phyloP scores from a whole-genome alignment of 2,113 vertebrate genomes.

The Aegithalos caudatus region DNA sequence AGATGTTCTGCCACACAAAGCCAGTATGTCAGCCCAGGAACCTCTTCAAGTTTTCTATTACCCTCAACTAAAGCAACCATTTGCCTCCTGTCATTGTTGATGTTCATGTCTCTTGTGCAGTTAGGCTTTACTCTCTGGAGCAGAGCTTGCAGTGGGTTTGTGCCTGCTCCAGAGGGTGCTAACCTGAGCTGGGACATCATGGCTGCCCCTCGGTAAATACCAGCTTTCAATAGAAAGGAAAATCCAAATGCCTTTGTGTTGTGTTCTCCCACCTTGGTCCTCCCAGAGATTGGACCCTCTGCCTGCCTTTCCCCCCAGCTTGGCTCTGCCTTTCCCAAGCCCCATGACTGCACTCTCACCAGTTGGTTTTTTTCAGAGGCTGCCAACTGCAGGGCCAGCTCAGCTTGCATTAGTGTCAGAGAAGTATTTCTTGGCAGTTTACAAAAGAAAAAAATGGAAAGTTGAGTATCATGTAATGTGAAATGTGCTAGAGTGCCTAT shows the following conservation, averaged over 20 bases:
- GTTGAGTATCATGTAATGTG: neutral
- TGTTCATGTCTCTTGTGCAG: neutral
- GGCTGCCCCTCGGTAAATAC: neutral
- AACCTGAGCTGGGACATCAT: neutral
- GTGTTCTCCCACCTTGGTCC: neutral
- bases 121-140: neutral
- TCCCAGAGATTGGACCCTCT: neutral
- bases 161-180: neutral
- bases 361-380: neutral
- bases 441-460: slow-evolving; percentile 23
- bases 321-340: neutral
- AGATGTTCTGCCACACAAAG: neutral
- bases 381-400: neutral
- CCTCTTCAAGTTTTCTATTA: neutral
- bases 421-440: neutral
- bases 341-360: neutral
- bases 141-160: neutral
- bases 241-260: neutral
- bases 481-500: neutral
- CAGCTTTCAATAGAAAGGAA: neutral
- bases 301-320: neutral
- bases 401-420: neutral
- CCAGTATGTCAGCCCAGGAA: neutral
- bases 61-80: neutral
- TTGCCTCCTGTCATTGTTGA: neutral